These are phyloP conservation scores for Oscheius onirici DNA, from an alignment of 2,888 invertebrate species.

Conservation along the genomic window DNA sequence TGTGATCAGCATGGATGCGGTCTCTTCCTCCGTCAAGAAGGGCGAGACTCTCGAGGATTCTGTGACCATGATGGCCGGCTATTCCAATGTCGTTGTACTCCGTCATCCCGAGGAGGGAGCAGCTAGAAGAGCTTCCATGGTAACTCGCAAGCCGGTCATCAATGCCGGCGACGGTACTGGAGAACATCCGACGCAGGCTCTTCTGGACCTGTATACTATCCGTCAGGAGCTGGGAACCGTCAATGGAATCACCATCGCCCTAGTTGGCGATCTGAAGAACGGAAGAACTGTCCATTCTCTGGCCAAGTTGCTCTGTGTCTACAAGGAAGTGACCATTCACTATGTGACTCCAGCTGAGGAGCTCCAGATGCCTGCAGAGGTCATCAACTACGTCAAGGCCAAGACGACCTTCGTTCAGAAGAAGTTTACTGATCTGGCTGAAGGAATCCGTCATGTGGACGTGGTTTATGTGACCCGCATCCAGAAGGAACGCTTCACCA, in stretches of 20 bases:
- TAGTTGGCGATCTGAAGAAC: conserved; percentile 97
- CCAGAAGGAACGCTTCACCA: conserved; percentile 78
- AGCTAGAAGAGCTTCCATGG: conserved; percentile 76
- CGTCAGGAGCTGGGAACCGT: conserved; percentile 98
- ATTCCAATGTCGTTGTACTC: conserved; percentile 85
- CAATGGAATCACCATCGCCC: conserved; percentile 93
- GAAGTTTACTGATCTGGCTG: conserved; percentile 78
- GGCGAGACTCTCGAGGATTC: conserved; percentile 89
- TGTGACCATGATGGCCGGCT: conserved; percentile 74
- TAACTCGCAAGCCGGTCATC: conserved; percentile 77
- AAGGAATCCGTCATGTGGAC: conserved; percentile 90
- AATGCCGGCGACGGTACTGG: conserved; percentile 98
- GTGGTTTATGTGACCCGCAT: conserved; percentile 98
- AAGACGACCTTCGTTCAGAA: conserved; percentile 81
- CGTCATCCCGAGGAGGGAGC: conserved; percentile 93
- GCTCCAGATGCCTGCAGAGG: conserved; percentile 89
- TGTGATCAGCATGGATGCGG: conserved; percentile 84
- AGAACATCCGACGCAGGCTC: conserved; percentile 96
- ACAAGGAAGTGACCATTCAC: conserved; percentile 84
- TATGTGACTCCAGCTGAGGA: conserved; percentile 86
- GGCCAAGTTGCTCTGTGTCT: conserved; percentile 89
- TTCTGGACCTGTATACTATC: conserved; percentile 96
- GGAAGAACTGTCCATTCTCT: conserved; percentile 97
- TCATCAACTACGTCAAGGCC: conserved; percentile 82
- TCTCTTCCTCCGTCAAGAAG: conserved; percentile 87